Base-by-base conservation (phyloP, 1,140 invertebrate species). In the Apocrypta bakeri region DNA sequence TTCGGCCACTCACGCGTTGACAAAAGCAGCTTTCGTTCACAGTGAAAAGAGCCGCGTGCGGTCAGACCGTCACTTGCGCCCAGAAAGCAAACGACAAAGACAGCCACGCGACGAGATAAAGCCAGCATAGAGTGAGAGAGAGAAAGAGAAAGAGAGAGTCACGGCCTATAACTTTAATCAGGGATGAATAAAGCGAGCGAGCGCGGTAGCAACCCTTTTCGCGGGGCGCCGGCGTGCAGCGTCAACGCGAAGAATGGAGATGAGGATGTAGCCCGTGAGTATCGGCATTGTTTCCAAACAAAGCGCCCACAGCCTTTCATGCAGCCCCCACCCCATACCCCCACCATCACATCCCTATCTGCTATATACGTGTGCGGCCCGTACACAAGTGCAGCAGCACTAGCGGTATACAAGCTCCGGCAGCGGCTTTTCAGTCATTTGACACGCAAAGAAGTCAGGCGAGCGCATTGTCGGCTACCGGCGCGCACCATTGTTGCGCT, bases 201-300 rank as follows among this genome's bases (percentile, higher is more conserved):
- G 31, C 69, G 27, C 69, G 21, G 27, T 21, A 12, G 72, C 72
- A 76, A 72, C 66, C 64, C 81, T 77, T 82, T 81, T 78, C 56
- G 73, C 48, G 66, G 9, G 63, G 64, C 40, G 40, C 27, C 12
- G 40, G 31, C 37, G 66, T 84, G 86, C 89, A 91, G 88, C 89
- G 90, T 92, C 91, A 91, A 92, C 89, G 88, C 91, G 90, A 90
- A 91, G 90, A 92, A 92, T 92, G 88, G 89, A 92, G 90, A 92
- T 92, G 91, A 92, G 91, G 91, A 92, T 92, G 91, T 92, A 91
- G 90, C 90, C 82, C 77, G 77, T 83, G 91, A 92, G 91, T 92
- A 92, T 91, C 90, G 90, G 91, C 90, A 92, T 92, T 92, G 91
- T 92, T 92, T 92, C 89, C 91, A 92, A 92, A 92, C 91, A 92